These are phyloP conservation scores for Drosophila ezoana DNA, from an alignment of 2,888 invertebrate species.

Conservation along the genomic window DNA sequence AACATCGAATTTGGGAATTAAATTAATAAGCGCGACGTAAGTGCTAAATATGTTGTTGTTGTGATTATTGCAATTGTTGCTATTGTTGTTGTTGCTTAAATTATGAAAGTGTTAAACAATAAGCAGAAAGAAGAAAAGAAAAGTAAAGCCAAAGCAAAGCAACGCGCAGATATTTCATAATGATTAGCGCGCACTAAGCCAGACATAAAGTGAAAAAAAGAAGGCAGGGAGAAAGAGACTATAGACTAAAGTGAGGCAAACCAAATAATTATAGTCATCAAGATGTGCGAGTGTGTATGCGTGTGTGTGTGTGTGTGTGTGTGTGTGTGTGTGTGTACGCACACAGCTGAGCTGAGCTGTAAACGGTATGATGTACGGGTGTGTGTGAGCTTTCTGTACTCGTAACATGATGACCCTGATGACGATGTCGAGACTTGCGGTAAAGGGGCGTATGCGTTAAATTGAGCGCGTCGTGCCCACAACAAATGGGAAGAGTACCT, in stretches of 20 bases:
- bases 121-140: slow-evolving; percentile 25
- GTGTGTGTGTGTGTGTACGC: slow-evolving; percentile 9
- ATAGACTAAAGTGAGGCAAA: slow-evolving; percentile 40
- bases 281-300: slow-evolving; percentile 5
- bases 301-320: slow-evolving; percentile 14
- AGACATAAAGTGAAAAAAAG: slow-evolving; percentile 16
- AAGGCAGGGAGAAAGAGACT: slow-evolving; percentile 40
- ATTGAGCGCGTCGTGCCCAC: slow-evolving; percentile 67
- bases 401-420: slow-evolving; percentile 67
- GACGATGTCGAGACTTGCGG: slow-evolving; percentile 40
- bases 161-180: slow-evolving; percentile 49
- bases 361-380: slow-evolving; percentile 15
- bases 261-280: slow-evolving; percentile 42
- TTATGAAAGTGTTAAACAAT: slow-evolving; percentile 65
- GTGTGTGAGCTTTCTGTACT: slow-evolving; percentile 26
- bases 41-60: slow-evolving; percentile 38
- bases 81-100: slow-evolving; percentile 23
- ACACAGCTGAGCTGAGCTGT: slow-evolving; percentile 18
- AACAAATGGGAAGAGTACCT: slow-evolving; percentile 22
- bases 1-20: slow-evolving; percentile 25
- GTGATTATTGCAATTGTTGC: slow-evolving; percentile 30
- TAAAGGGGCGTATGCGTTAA: slow-evolving; percentile 71
- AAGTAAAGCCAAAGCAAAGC: slow-evolving; percentile 24
- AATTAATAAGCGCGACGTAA: slow-evolving; percentile 40
- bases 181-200: slow-evolving; percentile 18